phyloP scores from a whole-genome alignment of 2,888 invertebrate species.

The Ormia ochracea region DNA sequence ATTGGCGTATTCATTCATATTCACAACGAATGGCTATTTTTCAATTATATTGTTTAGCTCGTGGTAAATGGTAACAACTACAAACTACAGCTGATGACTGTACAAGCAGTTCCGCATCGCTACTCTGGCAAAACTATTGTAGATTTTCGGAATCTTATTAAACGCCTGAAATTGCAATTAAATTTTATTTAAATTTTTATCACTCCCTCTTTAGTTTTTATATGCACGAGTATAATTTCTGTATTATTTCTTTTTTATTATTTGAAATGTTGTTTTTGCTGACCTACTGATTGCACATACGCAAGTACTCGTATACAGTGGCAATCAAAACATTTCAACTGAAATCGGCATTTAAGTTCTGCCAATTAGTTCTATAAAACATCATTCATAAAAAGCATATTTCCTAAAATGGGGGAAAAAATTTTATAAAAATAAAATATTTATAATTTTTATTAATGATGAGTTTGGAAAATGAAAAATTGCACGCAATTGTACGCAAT shows the following conservation, averaged over 20 bases:
- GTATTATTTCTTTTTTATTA: not conserved
- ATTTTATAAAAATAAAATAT: no score
- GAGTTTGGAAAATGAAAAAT: no score
- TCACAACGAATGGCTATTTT: slow-evolving; percentile 42
- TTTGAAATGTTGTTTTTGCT: not conserved
- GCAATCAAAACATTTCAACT: no score
- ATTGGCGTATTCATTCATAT: slow-evolving; percentile 3
- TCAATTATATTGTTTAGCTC: slow-evolving; percentile 61
- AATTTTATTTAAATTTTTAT: slow-evolving; percentile 20
- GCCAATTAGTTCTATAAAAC: no score
- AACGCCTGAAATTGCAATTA: slow-evolving; percentile 18
- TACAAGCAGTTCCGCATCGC: not conserved
- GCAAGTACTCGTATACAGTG: no score
- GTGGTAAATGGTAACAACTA: slow-evolving; percentile 56
- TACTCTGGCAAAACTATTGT: not conserved
- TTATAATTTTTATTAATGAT: no score
- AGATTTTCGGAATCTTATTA: not conserved
- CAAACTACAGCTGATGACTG: slow-evolving; percentile 41
- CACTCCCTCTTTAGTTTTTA: not conserved
- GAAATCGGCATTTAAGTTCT: no score
- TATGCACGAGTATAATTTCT: not conserved
- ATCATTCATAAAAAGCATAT: no score
- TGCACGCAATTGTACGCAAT: no score
- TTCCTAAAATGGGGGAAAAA: no score
- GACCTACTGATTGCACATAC: no score